These are phyloP conservation scores for Platysteira castanea DNA, from an alignment of 2,113 vertebrate genomes.

Conservation along the genomic window DNA sequence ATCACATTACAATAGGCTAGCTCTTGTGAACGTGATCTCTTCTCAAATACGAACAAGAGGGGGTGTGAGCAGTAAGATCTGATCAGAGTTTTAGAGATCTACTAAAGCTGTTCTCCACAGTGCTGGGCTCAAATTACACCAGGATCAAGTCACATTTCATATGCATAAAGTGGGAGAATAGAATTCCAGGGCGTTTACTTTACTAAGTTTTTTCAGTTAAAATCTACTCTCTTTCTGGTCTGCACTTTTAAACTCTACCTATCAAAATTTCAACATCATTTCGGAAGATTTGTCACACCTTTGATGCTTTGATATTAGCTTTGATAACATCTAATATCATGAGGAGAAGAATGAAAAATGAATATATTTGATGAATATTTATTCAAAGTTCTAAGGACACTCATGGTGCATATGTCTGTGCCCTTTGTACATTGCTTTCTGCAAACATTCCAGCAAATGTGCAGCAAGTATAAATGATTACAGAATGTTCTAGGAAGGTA, in stretches of 20 bases:
- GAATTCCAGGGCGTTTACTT: not conserved
- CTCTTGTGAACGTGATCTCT: not conserved
- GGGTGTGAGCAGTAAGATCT: not conserved
- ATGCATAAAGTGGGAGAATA: not conserved
- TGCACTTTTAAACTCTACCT: not conserved
- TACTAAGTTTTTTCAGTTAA: not conserved
- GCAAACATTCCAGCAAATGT: slow-evolving; percentile 15
- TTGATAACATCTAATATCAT: slow-evolving; percentile 6
- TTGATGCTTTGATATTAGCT: slow-evolving; percentile 18
- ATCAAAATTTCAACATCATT: not conserved
- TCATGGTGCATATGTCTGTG: not conserved
- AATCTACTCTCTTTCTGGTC: not conserved
- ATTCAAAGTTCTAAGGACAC: not conserved
- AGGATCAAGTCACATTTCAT: not conserved
- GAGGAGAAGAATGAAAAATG: not conserved
- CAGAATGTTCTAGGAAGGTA: slow-evolving; percentile 14
- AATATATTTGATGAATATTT: slow-evolving; percentile 42
- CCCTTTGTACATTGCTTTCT: slow-evolving; percentile 33
- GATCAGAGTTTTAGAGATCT: not conserved
- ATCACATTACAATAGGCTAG: not conserved
- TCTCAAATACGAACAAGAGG: not conserved
- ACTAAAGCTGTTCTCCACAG: not conserved
- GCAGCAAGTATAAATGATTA: not conserved
- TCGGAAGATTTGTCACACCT: not conserved
- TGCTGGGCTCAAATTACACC: not conserved